Base-by-base conservation (phyloP, 2,113 vertebrate species). In the Gallinago undulata region DNA sequence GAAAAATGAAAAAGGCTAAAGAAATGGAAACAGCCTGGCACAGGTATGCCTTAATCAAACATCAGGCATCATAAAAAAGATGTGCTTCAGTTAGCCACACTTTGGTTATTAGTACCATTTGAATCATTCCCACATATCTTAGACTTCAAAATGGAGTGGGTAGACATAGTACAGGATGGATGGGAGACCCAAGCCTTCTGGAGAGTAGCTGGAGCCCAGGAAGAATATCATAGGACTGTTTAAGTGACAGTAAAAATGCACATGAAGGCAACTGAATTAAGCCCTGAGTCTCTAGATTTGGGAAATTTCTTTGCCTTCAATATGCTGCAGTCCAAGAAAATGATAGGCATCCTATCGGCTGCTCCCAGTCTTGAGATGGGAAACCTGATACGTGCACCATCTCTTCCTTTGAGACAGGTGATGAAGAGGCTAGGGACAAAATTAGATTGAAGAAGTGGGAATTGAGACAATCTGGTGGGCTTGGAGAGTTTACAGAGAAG, bases 361-460 rank as follows among this genome's bases (percentile, higher is more conserved):
- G 24, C 37, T 74, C 37, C 27, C 33, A 77, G 24, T 10, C 30
- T 63, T 81, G 55, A 57, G n/a, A 41, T n/a, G 13, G 15, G 4
- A 24, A 80, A 57, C 13, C 4, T 31, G 37, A 47, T 17, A 48
- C 0, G 0, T 37, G 6, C 9, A 62, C 13, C 21, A 19, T 13
- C 2, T 53, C 30, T 67, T 72, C 31, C 22, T 48, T n/a, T 84
- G 31, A 68, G 39, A 68, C 7, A 63, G 17, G 4, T 82, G 17
- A 55, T 31, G 13, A 81, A 80, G 48, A 88, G 19, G 62, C 33
- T 13, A 45, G 8, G 13, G 22, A 45, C 7, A 74, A 50, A 95
- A 70, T 41, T 31, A 41, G 18, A 56, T 37, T 13, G 25, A 77
- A 72, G 28, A 92, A 70, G 14, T 55, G 8, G 17, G 37, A 89